Conservation (phyloP, 2,888 invertebrate genomes). For the Arge pagana region DNA sequence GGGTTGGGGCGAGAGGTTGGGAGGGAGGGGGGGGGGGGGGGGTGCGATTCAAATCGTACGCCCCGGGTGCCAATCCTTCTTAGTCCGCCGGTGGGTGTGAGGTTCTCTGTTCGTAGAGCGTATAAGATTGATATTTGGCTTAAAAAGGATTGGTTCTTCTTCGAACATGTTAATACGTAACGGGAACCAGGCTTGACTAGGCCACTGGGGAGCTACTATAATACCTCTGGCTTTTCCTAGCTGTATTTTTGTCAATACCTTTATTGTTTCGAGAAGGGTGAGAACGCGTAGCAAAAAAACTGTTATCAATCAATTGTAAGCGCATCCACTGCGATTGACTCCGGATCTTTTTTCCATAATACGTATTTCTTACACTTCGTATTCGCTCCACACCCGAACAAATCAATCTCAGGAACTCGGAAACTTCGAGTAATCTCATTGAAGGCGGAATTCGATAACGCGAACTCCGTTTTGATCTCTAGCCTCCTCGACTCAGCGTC, state of each 20-base stretch:
- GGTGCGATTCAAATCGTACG: no score
- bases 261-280: slow-evolving; percentile 27
- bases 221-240: slow-evolving; percentile 23
- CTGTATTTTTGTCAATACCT: slow-evolving; percentile 28
- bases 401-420: slow-evolving; percentile 27
- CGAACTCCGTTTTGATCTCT: slow-evolving; percentile 27
- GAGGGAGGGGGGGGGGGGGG: no score
- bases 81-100: slow-evolving; percentile 21
- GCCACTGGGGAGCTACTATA: slow-evolving; percentile 31
- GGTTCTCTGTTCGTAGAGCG: slow-evolving; percentile 5
- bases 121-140: slow-evolving; percentile 16
- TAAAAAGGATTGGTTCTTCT: slow-evolving; percentile 24
- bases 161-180: slow-evolving; percentile 23
- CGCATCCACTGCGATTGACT: slow-evolving; percentile 26
- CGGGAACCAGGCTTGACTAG: slow-evolving; percentile 30
- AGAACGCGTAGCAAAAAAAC: slow-evolving; percentile 31
- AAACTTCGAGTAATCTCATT: slow-evolving; percentile 1
- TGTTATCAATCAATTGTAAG: slow-evolving; percentile 26
- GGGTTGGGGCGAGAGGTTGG: no score
- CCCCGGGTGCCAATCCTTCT: no score
- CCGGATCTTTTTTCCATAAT: slow-evolving; percentile 29
- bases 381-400: slow-evolving; percentile 31
- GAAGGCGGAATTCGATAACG: slow-evolving; percentile 17
- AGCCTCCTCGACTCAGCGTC: slow-evolving; percentile 27
- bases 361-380: slow-evolving; percentile 30